Evolutionary conservation across 2,113 vertebrate genomes (phyloP), one percentile per base, ranked within the genome.

Genomic region (Nipponia nippon): DNA sequence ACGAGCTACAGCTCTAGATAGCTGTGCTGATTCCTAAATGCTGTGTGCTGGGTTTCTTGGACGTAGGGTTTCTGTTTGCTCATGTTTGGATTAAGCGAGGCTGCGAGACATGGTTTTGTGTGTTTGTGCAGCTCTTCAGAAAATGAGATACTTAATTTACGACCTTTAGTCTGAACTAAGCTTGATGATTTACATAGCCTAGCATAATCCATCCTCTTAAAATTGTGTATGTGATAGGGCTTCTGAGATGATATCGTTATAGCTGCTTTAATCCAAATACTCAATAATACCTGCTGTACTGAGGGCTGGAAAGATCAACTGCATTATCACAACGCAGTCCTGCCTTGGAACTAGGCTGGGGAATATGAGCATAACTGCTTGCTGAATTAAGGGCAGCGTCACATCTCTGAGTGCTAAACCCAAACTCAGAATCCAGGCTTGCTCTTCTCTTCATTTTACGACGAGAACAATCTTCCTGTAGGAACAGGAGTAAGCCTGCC

Each of bases 241-340:
- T 94, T 81, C 56, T 76, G 53, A 70, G 77, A 87, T 97, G 56
- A 69, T 38, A 44, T 76, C 83, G 40, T 85, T 75, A 67, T 23
- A 36, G 65, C 73, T 88, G 58, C 80, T 94, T 84, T 94, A 95
- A 93, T 94, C 80, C 72, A 91, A 82, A 86, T 65, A n/a, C 44
- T 73, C 62, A 30, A 2, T 75, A 58, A 80, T 61, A 25, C 0
- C 0, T 78, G 36, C 44, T 30, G 11, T 72, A 29, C 23, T 12
- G 38, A 71, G 63, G 58, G 30, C 56, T 90, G 71, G 83, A 71
- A 47, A 25, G 36, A 84, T 90, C 56, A 88, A 13, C 38, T 58
- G 77, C 9, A 1, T 25, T 69, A 55, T 69, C 10, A 2, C n/a
- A 36, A 4, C 42, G 1, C 58, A 87, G 93, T 85, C 75, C 82